Evolutionary conservation across 2,113 vertebrate genomes (phyloP), one percentile per base, ranked within the genome.

Genomic region (Psittacula cyanocephala): DNA sequence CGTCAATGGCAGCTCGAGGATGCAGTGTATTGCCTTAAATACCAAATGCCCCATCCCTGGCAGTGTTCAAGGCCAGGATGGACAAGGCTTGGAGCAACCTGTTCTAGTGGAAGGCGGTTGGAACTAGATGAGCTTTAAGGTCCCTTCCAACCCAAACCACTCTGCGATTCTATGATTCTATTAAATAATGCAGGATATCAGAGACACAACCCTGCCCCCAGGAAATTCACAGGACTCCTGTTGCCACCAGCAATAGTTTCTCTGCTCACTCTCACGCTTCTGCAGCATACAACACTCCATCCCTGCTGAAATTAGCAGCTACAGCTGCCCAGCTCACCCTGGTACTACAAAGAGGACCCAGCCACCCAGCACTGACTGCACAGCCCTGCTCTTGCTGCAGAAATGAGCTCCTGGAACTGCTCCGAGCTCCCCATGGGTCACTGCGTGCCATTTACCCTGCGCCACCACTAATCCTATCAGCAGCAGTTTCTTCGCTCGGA

Each of bases 331-430:
- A 49, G 60, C 29, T 88, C 29, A 16, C 23, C 18, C 35, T 18
- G 52, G 7, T 39, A 27, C 0, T 2, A 65, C 0, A 3, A 52
- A n/a, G 5, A 70, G 46, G 44, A 82, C 29, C 27, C 12, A 2
- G 18, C 10, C 50, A 52, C 25, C 27, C 17, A 1, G 53, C 60
- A 24, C 44, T 3, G 4, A 19, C 46, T 10, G 16, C 72, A 24
- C 43, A 55, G 55, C 39, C n/a, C 33, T 43, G 65, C 29, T 86
- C 64, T 68, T 70, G 37, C 5, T 17, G 31, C 50, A 71, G 78
- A 78, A 86, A 68, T 76, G 74, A 41, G 27, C 59, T 70, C 80
- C 71, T 88, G 82, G 80, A 88, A 13, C 15, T 1, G 2, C 60
- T 83, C 76, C 2, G 5, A 86, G 64, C 55, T 90, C 33, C 29